Evolutionary conservation across 2,113 vertebrate species (phyloP), one percentile per base, ranked within the genome.

Genomic region (Coturnix japonica): DNA sequence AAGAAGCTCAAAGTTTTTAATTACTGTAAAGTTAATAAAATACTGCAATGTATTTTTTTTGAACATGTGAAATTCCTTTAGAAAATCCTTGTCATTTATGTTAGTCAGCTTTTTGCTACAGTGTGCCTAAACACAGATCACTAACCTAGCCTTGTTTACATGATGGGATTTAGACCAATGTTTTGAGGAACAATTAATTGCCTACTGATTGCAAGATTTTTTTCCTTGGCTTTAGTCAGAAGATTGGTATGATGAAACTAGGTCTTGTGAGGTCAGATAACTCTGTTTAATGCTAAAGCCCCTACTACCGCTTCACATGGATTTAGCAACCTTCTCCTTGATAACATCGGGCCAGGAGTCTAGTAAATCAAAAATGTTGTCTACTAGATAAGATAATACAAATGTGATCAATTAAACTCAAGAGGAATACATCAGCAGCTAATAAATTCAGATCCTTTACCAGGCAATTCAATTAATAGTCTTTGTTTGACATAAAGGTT

Each of bases 291-390:
- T 96, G 96, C 96, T 96, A 96, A 96, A 91, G 20, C 74, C 65
- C 76, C 53, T 87, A 76, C 79, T 90, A 85, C 82, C 1, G 20
- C 81, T 69, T 94, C 97, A 93, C 96, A 95, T 76, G 91, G 71
- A 96, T 97, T 98, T 97, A 65, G 89, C 67, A 92, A 93, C 96
- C 95, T 95, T 97, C 95, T 81, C 94, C 81, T 89, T 97, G 97
- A 98, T 98, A 97, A 93, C 95, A 96, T 97, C 95, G 97, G 92
- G 83, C 92, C 72, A 95, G 94, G 95, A 97, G 97, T 97, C 96
- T 93, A 92, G 90, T 98, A 97, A 97, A 96, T 98, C 97, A 97
- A 87, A 94, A 89, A 63, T 90, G 95, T 96, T 97, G 95, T 98
- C 95, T 96, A 76, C 31, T 70, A 96, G 98, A 98, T 97, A 97